A percentile compares a stretch with the other conserved stretches of the same genome.
Conservation (phyloP, 2,888 invertebrate species). For the Drosophila suboccidentalis region DNA sequence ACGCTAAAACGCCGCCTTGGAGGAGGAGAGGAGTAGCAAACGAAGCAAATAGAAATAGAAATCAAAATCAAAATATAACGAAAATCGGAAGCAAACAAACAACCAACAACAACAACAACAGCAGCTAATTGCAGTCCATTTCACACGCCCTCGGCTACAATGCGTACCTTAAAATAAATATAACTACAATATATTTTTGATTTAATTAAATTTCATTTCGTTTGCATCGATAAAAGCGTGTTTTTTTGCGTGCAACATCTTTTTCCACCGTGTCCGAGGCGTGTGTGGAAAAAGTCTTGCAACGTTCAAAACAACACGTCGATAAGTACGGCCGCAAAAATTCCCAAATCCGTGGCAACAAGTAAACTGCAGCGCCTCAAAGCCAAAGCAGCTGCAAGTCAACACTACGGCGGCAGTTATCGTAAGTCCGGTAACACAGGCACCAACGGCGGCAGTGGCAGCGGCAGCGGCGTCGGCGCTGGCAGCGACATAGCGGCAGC, state of each 20-base stretch:
- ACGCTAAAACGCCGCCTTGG: conserved; percentile 56
- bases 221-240: conserved; percentile 65
- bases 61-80: conserved; percentile 31
- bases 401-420: conserved; percentile 73
- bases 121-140: conserved; percentile 1
- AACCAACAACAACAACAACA: conserved; percentile 5
- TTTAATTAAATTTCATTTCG: conserved; percentile 47
- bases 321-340: conserved; percentile 76
- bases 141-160: conserved; percentile 18
- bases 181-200: background rate
- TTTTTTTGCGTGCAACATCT: conserved; percentile 77
- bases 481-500: conserved; percentile 43
- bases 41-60: conserved; percentile 24
- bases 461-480: conserved; percentile 24
- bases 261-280: conserved; percentile 59
- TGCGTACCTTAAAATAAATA: conserved; percentile 24
- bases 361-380: conserved; percentile 83
- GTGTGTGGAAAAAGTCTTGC: conserved; percentile 70
- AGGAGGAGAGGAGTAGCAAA: conserved; percentile 48
- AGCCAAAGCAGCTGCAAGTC: conserved; percentile 83
- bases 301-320: conserved; percentile 64
- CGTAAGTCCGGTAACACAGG: conserved; percentile 63
- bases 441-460: conserved; percentile 30
- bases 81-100: conserved; percentile 12
- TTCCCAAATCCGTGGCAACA: conserved; percentile 83